A percentile compares a stretch with the other conserved stretches of the same genome.
phyloP scores from a whole-genome alignment of 2,113 vertebrate genomes.

The Scortum barcoo region DNA sequence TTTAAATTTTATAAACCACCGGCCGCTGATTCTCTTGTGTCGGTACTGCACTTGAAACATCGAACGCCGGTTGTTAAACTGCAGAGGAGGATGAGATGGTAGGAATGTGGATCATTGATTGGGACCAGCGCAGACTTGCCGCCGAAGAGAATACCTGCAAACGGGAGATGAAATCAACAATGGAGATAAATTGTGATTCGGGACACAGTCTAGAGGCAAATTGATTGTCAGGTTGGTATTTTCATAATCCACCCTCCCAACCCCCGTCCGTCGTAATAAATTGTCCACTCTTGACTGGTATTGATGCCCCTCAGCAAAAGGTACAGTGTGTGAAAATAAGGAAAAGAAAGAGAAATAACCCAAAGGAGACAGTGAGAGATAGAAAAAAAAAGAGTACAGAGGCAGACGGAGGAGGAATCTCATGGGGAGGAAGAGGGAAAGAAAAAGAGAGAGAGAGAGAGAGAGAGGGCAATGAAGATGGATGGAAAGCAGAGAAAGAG shows the following conservation, averaged over 20 bases:
- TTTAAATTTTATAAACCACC: not conserved
- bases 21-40: not conserved
- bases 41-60: not conserved
- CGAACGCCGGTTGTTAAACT: not conserved
- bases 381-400: constrained; percentile 20
- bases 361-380: constrained; percentile 48
- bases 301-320: constrained; percentile 68
- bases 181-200: constrained; percentile 68
- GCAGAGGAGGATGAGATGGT: constrained; percentile 14
- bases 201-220: constrained; percentile 60
- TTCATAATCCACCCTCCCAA: no score
- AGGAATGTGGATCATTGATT: constrained; percentile 38
- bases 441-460: no score
- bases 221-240: constrained; percentile 78
- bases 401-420: constrained; percentile 40
- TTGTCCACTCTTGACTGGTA: constrained; percentile 65
- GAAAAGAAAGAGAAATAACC: constrained; percentile 49
- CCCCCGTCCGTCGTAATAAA: constrained; percentile 65
- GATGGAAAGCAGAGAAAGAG: constrained; percentile 43
- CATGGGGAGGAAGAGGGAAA: constrained; percentile 37
- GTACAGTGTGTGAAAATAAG: constrained; percentile 55
- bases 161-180: constrained; percentile 70
- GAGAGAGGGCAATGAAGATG: no score
- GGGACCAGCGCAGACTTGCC: constrained; percentile 7
- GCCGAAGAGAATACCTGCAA: constrained; percentile 42